Base-by-base conservation (phyloP, 2,113 vertebrate species). In the Pyrgilauda ruficollis region DNA sequence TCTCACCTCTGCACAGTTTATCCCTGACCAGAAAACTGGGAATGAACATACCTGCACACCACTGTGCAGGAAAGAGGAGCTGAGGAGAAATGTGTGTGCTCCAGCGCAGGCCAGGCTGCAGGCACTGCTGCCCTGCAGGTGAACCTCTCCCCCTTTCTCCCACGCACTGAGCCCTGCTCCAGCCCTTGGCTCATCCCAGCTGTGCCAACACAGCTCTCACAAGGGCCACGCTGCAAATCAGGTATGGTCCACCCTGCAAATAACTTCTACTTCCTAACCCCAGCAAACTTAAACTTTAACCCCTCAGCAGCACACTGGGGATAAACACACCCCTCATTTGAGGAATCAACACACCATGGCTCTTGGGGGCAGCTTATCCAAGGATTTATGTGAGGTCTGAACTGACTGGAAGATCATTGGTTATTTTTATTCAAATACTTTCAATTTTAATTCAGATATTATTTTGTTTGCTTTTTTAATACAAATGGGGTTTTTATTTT, bases 311-410 rank as follows among this genome's bases (percentile, higher is more conserved):
- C 69, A 49, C 15, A 21, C 72, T 12, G 23, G 55, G 37, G 28
- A 31, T 7, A 61, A 73, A 63, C 1, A 11, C 26, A 39, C 3
- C 30, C 30, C 13, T 50, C 46, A 11, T 15, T 1, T 52, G n/a
- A 66, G 50, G n/a, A 7, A 16, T 5, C 4, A 2, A 11, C 41
- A 52, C 2, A 4, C 15, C 9, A 0, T 5, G 4, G 58, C 21
- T 61, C 7, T 7, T 2, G 1, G 5, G 2, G 6, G 9, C 5
- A 75, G 24, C 14, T 62, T 26, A 28, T 67, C 41, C 50, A 46
- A 44, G 39, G 55, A 37, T 59, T 14, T 61, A 22, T 33, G 8
- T 9, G 24, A 84, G 24, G 53, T 21, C 53, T 21, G 30, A 33
- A 33, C 30, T 55, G 53, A 33, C 53, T 55, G 30, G 33, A 58